Conservation (phyloP, 2,113 vertebrate genomes). For the Poeciliopsis occidentalis region DNA sequence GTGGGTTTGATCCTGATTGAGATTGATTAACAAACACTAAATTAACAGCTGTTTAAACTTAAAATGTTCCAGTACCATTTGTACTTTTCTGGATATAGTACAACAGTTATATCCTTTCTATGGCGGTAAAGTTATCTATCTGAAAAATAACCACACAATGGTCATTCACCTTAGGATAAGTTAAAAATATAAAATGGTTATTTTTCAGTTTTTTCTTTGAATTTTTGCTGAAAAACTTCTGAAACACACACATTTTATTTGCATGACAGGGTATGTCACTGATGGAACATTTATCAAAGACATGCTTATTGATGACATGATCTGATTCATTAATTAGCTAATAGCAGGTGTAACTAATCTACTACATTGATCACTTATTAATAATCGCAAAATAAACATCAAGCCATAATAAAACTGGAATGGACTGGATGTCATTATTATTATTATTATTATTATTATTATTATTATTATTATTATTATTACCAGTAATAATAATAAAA, state of each 20-base stretch:
- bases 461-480: no score
- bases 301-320: constrained; percentile 38
- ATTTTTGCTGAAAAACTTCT: constrained; percentile 36
- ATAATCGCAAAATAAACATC: no score
- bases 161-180: no score
- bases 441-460: no score
- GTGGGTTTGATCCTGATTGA: constrained; percentile 32
- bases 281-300: constrained; percentile 67
- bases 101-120: constrained; percentile 28
- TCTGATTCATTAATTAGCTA: constrained; percentile 35
- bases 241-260: constrained; percentile 62
- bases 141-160: background rate
- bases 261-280: constrained; percentile 50
- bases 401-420: no score
- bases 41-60: constrained; percentile 20
- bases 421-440: no score
- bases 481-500: background rate
- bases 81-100: background rate
- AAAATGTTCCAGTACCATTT: background rate
- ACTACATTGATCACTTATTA: no score
- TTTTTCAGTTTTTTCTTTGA: constrained; percentile 44
- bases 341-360: no score
- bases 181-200: constrained; percentile 11
- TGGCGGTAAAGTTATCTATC: constrained; percentile 14
- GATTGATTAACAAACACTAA: constrained; percentile 24